Conservation (phyloP, 1,140 invertebrate genomes). For the Vollenhovia emeryi region DNA sequence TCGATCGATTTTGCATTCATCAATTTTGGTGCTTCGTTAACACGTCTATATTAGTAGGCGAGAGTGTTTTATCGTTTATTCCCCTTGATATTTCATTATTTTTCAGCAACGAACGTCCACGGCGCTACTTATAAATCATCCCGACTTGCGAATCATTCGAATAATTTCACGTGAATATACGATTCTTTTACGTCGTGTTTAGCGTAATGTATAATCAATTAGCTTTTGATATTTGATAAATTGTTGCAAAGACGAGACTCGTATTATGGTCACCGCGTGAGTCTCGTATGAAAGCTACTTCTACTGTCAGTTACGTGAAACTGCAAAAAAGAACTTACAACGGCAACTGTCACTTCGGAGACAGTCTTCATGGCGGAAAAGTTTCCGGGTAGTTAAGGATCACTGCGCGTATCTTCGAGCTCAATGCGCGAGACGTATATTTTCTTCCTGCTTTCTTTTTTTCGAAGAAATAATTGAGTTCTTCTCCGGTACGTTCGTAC, state of each 20-base stretch:
- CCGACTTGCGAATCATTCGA: background rate
- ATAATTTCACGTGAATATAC: background rate
- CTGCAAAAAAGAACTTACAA: background rate
- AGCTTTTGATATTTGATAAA: background rate
- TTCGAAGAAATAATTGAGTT: background rate
- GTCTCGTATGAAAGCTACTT: background rate
- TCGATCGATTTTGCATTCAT: constrained; percentile 22
- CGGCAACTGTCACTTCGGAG: background rate
- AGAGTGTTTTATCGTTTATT: background rate
- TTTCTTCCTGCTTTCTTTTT: background rate
- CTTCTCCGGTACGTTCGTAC: background rate
- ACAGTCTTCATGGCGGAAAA: background rate
- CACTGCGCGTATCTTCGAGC: background rate
- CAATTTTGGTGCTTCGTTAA: background rate
- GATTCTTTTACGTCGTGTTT: background rate
- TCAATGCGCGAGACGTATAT: background rate
- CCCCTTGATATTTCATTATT: background rate
- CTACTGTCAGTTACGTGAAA: background rate
- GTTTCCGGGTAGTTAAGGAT: background rate
- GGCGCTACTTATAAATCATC: no score
- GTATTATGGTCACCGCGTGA: background rate
- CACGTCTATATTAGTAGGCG: background rate
- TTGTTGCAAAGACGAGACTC: background rate
- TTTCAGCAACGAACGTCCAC: background rate
- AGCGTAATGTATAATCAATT: no score